Evolutionary conservation across 2,113 vertebrate genomes (phyloP).

Genomic region (Alethe castanea): DNA sequence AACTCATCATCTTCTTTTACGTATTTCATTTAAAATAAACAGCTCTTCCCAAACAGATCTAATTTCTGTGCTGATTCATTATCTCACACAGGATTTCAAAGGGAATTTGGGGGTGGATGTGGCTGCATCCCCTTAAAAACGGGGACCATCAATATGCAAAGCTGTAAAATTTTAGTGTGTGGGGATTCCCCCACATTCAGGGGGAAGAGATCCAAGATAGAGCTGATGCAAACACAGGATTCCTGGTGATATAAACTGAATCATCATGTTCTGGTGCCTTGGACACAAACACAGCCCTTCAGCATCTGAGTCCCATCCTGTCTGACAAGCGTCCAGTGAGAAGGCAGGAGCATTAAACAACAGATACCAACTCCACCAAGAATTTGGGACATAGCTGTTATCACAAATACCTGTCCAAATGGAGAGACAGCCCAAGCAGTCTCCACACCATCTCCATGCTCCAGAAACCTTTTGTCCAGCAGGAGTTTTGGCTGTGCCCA

Average conservation of each 20-base stretch:
- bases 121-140: background rate
- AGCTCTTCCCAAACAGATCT: background rate
- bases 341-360: background rate
- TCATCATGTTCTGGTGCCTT: background rate
- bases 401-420: background rate
- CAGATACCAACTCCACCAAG: background rate
- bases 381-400: background rate
- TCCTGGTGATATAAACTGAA: background rate
- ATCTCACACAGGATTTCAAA: background rate
- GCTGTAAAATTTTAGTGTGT: background rate
- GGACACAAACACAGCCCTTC: background rate
- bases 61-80: background rate
- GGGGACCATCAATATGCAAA: background rate
- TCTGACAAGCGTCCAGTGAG: too few relatives aligned
- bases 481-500: background rate
- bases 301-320: background rate
- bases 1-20: background rate
- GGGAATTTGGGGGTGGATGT: accelerated
- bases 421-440: background rate
- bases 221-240: too few relatives aligned
- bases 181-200: background rate
- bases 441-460: background rate
- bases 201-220: background rate
- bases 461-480: background rate
- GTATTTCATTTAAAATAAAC: background rate